Percentiles rank a stretch among this genome's conserved stretches.
phyloP scores from a whole-genome alignment of 2,797 vertebrate species.

The Myoxocephalus aenaeus region DNA sequence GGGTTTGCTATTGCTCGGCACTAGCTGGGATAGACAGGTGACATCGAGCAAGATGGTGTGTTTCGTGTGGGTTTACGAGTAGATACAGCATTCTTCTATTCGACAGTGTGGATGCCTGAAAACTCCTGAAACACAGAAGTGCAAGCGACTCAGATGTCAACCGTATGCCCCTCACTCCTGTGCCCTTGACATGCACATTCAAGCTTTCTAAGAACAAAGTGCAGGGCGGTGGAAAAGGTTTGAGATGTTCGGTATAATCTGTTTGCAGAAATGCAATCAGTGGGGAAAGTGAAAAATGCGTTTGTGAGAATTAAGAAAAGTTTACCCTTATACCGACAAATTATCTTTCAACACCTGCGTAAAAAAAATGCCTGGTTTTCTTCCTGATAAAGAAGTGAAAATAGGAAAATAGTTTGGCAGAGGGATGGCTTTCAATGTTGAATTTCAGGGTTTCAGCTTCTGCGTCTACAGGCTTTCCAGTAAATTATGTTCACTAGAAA shows the following conservation, averaged over 20 bases:
- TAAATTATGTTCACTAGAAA: neutral
- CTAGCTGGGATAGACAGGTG: constrained; percentile 37
- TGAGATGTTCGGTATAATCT: neutral
- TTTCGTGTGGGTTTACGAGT: constrained; percentile 35
- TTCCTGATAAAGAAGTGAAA: constrained; percentile 26
- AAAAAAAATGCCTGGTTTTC: constrained; percentile 7
- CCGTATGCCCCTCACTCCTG: constrained; percentile 10
- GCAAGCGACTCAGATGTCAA: constrained; percentile 28
- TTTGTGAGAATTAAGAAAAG: neutral
- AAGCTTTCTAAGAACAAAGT: constrained; percentile 55
- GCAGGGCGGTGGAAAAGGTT: constrained; percentile 15
- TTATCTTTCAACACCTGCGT: constrained; percentile 13
- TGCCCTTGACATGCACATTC: constrained; percentile 18
- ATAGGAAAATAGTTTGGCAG: neutral
- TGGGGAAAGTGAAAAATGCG: neutral
- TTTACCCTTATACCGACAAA: neutral
- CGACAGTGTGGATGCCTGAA: constrained; percentile 45
- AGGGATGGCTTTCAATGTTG: neutral
- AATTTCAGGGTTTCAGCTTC: constrained; percentile 2
- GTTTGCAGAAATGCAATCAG: neutral
- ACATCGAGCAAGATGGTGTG: constrained; percentile 22
- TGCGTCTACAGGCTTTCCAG: neutral
- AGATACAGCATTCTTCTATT: constrained; percentile 24
- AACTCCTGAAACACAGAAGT: constrained; percentile 44
- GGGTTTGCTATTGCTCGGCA: constrained; percentile 27